A percentile compares a stretch with the other conserved stretches of the same genome.
Conservation (phyloP, 2,113 vertebrate genomes). For the Grammomys surdaster region DNA sequence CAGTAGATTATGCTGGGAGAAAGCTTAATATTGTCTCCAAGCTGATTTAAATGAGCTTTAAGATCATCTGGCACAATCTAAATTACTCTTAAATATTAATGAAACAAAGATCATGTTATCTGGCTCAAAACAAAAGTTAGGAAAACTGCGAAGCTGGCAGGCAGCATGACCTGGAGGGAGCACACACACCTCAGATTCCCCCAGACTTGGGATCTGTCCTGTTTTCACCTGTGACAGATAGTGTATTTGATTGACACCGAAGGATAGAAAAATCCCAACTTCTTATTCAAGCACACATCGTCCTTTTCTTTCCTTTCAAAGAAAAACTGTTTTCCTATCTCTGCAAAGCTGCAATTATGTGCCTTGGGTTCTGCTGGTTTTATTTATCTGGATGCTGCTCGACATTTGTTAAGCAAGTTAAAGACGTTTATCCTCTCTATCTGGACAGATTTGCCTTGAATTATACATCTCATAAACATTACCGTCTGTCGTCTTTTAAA, state of each 20-base stretch:
- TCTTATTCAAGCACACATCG: slow-evolving; percentile 71
- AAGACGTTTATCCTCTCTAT: slow-evolving; percentile 85
- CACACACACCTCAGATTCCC: slow-evolving; percentile 73
- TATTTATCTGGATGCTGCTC: slow-evolving; percentile 79
- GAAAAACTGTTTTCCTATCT: slow-evolving; percentile 74
- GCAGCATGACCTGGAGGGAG: slow-evolving; percentile 82
- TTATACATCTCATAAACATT: slow-evolving; percentile 86
- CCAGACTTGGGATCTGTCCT: slow-evolving; percentile 68
- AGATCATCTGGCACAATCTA: slow-evolving; percentile 89
- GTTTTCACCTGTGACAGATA: slow-evolving; percentile 73
- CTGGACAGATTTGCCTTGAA: slow-evolving; percentile 86
- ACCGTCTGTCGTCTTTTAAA: slow-evolving; percentile 85
- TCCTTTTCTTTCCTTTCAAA: slow-evolving; percentile 62
- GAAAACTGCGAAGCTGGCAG: slow-evolving; percentile 80
- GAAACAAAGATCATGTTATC: slow-evolving; percentile 88
- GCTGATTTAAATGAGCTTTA: slow-evolving; percentile 90
- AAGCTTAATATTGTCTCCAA: slow-evolving; percentile 89
- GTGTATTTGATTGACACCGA: slow-evolving; percentile 77
- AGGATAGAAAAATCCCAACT: slow-evolving; percentile 77
- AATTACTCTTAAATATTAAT: slow-evolving; percentile 92
- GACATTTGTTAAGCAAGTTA: slow-evolving; percentile 85
- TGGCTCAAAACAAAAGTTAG: slow-evolving; percentile 86
- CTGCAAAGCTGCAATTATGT: slow-evolving; percentile 75
- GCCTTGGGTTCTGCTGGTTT: slow-evolving; percentile 76
- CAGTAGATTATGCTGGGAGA: slow-evolving; percentile 87